These are phyloP conservation scores for Coregonus ussuriensis DNA, from an alignment of 2,797 vertebrate species.

Conservation along the genomic window DNA sequence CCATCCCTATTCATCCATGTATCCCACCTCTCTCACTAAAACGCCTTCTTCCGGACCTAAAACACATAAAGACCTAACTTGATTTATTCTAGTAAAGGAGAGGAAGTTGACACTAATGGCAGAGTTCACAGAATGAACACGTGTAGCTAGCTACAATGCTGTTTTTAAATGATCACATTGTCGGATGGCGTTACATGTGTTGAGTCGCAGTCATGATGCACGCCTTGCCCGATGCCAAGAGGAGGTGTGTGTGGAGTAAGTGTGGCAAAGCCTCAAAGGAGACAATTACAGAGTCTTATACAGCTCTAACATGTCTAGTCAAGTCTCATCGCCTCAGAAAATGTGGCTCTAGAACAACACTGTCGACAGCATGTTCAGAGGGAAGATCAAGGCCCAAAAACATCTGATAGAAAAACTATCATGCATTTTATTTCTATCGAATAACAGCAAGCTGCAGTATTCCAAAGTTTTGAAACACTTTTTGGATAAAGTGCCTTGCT, in stretches of 20 bases:
- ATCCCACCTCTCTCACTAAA: background rate
- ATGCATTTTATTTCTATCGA: no score
- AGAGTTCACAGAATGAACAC: background rate
- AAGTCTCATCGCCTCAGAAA: no score
- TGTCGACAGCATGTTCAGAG: no score
- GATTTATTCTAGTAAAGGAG: background rate
- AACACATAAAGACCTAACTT: background rate
- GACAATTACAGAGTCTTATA: background rate
- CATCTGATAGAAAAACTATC: no score
- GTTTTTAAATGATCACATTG: background rate
- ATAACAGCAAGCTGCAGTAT: no score
- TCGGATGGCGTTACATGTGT: background rate
- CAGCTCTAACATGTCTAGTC: background rate
- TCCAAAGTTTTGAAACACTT: no score
- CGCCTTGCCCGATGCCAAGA: background rate
- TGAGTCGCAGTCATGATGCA: conserved; percentile 4
- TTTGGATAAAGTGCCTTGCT: no score
- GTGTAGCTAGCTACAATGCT: background rate
- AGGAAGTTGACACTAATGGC: background rate
- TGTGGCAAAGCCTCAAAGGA: background rate
- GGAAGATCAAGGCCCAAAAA: no score
- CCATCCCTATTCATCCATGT: no score
- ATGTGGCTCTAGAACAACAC: background rate
- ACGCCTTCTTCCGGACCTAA: background rate
- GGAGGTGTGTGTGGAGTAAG: background rate